phyloP scores from a whole-genome alignment of 1,140 invertebrate species.

The Cryptotermes secundus region DNA sequence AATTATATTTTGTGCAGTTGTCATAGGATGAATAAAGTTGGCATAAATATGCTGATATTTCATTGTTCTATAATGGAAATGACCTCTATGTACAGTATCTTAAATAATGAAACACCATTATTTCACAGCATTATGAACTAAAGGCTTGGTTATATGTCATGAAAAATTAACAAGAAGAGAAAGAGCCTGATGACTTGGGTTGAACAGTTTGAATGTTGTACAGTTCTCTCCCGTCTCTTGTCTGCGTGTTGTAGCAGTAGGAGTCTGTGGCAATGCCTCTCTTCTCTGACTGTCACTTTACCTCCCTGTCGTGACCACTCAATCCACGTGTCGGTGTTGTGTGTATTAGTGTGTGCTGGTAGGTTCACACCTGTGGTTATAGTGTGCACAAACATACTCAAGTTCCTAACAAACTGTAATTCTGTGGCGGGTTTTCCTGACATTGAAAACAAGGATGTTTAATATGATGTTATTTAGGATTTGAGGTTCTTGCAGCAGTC shows the following conservation, averaged over 20 bases:
- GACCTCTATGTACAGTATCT: too few species aligned
- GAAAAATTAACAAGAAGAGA: not conserved
- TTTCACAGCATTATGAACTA: too few species aligned
- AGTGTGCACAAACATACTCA: not conserved
- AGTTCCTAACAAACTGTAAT: not conserved
- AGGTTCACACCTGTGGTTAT: not conserved
- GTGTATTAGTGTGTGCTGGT: slow-evolving; percentile 17
- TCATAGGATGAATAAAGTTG: too few species aligned
- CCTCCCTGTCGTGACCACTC: not conserved
- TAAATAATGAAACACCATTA: too few species aligned
- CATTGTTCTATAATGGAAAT: too few species aligned
- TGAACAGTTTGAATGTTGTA: not conserved
- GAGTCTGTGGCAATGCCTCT: not conserved
- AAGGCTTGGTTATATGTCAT: too few species aligned
- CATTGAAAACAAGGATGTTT: too few species aligned
- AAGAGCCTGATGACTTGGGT: not conserved
- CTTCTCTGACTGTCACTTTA: not conserved
- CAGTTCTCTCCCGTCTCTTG: not conserved
- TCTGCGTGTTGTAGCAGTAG: slow-evolving; percentile 10
- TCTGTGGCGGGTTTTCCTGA: too few species aligned
- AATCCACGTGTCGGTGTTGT: not conserved
- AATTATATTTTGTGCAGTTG: too few species aligned
- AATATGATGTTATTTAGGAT: too few species aligned
- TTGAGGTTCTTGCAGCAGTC: too few species aligned
- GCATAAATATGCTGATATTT: too few species aligned